Percentiles rank a stretch among this genome's conserved stretches.
These are phyloP conservation scores for Byasa hedistus DNA, from an alignment of 2,888 invertebrate genomes.

Conservation along the genomic window DNA sequence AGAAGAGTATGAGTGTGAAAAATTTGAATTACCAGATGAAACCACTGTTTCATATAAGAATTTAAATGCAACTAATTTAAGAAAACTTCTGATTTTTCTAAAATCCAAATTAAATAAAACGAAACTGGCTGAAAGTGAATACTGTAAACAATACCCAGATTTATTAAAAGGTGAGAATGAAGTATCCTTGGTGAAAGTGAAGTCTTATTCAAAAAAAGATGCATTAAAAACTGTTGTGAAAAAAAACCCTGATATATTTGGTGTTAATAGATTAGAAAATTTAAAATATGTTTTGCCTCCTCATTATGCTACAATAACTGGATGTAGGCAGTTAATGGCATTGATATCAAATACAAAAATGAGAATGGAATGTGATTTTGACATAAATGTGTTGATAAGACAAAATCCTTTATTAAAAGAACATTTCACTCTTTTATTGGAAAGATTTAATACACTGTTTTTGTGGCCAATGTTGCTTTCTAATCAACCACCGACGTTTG, in stretches of 20 bases:
- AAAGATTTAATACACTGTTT: slow-evolving; percentile 55
- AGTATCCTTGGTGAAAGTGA: slow-evolving; percentile 43
- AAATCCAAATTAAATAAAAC: slow-evolving; percentile 49
- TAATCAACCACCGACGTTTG: slow-evolving; percentile 31
- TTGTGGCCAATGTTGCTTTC: slow-evolving; percentile 65
- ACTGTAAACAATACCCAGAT: slow-evolving; percentile 41
- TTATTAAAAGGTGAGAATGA: slow-evolving; percentile 38
- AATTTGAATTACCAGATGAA: slow-evolving; percentile 28
- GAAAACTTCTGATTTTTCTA: slow-evolving; percentile 52
- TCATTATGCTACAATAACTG: slow-evolving; percentile 58
- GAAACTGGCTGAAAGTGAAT: slow-evolving; percentile 43
- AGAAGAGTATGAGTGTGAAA: slow-evolving; percentile 29
- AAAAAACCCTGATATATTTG: slow-evolving; percentile 55
- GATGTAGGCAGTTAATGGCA: slow-evolving; percentile 54
- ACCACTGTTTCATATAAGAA: slow-evolving; percentile 27
- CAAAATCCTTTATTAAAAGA: slow-evolving; percentile 47
- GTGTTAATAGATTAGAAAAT: slow-evolving; percentile 37
- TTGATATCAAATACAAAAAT: slow-evolving; percentile 36
- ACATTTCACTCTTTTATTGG: slow-evolving; percentile 45
- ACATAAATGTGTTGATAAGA: slow-evolving; percentile 41
- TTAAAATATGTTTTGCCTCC: slow-evolving; percentile 57
- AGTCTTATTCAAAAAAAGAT: slow-evolving; percentile 57
- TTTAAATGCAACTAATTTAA: slow-evolving; percentile 49
- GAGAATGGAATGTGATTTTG: slow-evolving; percentile 32
- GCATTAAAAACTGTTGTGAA: slow-evolving; percentile 34